These are phyloP conservation scores for Centruroides vittatus DNA, from an alignment of 1,140 invertebrate species.

Conservation along the genomic window DNA sequence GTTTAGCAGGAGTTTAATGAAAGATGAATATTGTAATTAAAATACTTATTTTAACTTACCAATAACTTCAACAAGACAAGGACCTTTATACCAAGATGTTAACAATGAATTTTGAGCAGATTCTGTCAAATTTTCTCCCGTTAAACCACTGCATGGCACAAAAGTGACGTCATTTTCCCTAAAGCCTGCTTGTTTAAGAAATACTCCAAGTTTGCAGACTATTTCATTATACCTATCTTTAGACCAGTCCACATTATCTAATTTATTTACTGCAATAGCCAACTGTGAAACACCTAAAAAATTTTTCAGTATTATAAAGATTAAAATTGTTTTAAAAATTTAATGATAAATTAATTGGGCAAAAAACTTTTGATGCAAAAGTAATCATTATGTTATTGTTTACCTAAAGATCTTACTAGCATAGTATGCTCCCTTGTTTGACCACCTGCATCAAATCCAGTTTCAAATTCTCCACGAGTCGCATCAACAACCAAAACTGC, in stretches of 20 bases:
- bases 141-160: slow-evolving; percentile 89
- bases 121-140: slow-evolving; percentile 76
- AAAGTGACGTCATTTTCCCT: slow-evolving; percentile 74
- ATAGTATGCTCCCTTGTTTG: slow-evolving; percentile 96
- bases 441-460: slow-evolving; percentile 92
- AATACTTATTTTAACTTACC: slow-evolving; percentile 32
- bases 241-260: slow-evolving; percentile 65
- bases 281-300: slow-evolving; percentile 60
- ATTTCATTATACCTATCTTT: slow-evolving; percentile 76
- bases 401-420: slow-evolving; percentile 75
- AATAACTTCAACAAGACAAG: slow-evolving; percentile 63
- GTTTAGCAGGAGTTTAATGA: too few species aligned
- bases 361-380: neutral
- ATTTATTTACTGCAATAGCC: slow-evolving; percentile 69
- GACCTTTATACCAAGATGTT: slow-evolving; percentile 70
- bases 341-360: neutral
- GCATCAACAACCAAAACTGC: slow-evolving; percentile 93
- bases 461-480: slow-evolving; percentile 89
- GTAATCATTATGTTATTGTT: slow-evolving; percentile 5
- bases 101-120: slow-evolving; percentile 50
- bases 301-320: neutral
- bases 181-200: slow-evolving; percentile 90
- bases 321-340: slow-evolving; percentile 1
- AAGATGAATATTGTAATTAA: too few species aligned
- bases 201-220: slow-evolving; percentile 61